A percentile compares a stretch with the other conserved stretches of the same genome.
Evolutionary conservation across 2,888 invertebrate species (phyloP).

Genomic region (Crossocerus cetratus): DNA sequence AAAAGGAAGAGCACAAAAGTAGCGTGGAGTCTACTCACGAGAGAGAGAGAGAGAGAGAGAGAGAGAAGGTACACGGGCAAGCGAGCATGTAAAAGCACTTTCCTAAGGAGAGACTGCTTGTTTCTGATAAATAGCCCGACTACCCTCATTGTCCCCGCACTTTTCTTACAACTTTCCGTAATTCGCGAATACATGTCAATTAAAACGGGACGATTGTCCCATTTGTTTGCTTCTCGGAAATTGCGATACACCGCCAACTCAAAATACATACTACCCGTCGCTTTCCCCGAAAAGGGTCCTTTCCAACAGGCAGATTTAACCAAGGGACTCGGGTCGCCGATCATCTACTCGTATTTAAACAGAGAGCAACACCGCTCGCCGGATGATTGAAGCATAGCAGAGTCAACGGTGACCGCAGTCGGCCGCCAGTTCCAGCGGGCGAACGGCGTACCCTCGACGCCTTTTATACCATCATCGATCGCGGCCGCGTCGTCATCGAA

Average conservation of each 20-base stretch:
- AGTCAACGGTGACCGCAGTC: conserved; percentile 33
- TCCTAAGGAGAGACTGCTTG: conserved; percentile 28
- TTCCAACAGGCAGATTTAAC: too few species aligned
- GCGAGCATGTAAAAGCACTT: conserved; percentile 30
- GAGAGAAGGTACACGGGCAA: conserved; percentile 11
- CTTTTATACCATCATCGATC: conserved; percentile 47
- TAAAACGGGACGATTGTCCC: background rate
- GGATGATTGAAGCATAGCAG: conserved; percentile 46
- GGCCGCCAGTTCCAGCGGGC: conserved; percentile 37
- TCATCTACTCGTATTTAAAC: conserved; percentile 37
- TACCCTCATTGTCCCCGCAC: background rate
- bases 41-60: conserved; percentile 10
- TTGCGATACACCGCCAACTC: background rate
- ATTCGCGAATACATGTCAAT: background rate
- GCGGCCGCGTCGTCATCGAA: conserved; percentile 46
- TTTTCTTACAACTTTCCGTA: background rate
- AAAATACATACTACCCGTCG: too few species aligned
- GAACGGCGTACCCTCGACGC: conserved; percentile 39
- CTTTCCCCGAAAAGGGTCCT: too few species aligned
- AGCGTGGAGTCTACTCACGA: too few species aligned
- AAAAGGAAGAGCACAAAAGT: too few species aligned
- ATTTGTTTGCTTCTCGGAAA: background rate
- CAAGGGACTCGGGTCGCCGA: conserved; percentile 12
- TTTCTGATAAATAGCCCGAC: conserved; percentile 21
- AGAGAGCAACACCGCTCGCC: conserved; percentile 32